Conservation (phyloP, 2,113 vertebrate genomes). For the Xerus inauris region DNA sequence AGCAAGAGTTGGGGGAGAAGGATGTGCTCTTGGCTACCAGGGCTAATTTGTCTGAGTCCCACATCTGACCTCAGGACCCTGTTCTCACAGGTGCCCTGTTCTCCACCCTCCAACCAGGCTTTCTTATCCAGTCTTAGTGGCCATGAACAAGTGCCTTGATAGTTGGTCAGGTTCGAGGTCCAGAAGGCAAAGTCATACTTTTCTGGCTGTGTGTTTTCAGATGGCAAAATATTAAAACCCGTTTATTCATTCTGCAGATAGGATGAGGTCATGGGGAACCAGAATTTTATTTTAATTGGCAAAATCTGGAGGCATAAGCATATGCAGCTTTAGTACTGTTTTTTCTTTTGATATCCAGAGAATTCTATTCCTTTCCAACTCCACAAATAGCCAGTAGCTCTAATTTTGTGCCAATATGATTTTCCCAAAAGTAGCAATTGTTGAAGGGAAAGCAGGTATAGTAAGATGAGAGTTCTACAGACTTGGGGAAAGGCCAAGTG, state of each 20-base stretch:
- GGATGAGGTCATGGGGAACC: constrained; percentile 31
- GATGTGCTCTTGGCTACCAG: not conserved
- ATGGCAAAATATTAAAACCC: constrained; percentile 23
- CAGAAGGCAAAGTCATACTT: constrained; percentile 26
- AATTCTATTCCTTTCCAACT: not conserved
- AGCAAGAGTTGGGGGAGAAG: not conserved
- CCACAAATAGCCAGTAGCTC: not conserved
- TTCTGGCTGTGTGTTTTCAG: constrained; percentile 1
- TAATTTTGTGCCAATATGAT: not conserved
- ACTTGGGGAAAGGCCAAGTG: not conserved
- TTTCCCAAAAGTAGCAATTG: not conserved
- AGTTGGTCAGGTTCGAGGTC: not conserved
- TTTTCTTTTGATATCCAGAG: not conserved
- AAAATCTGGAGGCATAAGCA: not conserved
- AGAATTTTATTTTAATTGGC: constrained; percentile 45
- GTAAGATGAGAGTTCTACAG: not conserved
- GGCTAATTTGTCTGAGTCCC: not conserved
- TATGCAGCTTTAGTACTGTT: not conserved
- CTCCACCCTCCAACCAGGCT: not conserved
- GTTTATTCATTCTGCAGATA: constrained; percentile 46
- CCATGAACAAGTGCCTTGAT: not conserved
- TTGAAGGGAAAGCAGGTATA: not conserved
- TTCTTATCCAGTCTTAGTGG: not conserved
- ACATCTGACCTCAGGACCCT: not conserved
- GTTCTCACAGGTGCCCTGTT: accelerated